phyloP scores from a whole-genome alignment of 1,140 invertebrate genomes.

The Drosophila repleta region DNA sequence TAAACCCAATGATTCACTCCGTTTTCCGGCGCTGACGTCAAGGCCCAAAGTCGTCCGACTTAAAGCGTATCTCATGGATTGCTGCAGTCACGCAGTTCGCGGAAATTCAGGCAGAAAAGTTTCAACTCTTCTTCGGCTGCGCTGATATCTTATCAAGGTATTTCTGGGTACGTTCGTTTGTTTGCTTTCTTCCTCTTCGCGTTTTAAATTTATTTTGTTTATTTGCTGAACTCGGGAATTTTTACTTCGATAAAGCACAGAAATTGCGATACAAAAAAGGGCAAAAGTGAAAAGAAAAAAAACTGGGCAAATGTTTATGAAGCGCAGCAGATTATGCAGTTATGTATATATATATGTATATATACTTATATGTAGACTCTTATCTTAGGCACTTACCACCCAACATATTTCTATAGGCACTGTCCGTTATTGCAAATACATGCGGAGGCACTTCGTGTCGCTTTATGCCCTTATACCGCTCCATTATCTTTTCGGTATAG shows the following conservation, averaged over 20 bases:
- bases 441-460: constrained; percentile 99
- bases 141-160: constrained; percentile 54
- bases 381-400: constrained; percentile 91
- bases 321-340: constrained; percentile 31
- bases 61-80: constrained; percentile 16
- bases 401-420: constrained; percentile 98
- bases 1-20: constrained; percentile 43
- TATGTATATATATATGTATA: constrained; percentile 10
- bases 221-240: constrained; percentile 48
- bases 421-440: constrained; percentile 99
- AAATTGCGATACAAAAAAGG: constrained; percentile 5
- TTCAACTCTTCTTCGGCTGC: constrained; percentile 1
- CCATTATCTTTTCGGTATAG: constrained; percentile 99
- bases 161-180: constrained; percentile 13
- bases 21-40: constrained; percentile 25
- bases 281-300: constrained; percentile 13
- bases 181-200: constrained; percentile 14
- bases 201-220: constrained; percentile 16
- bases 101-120: constrained; percentile 34
- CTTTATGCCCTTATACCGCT: constrained; percentile 99
- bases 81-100: constrained; percentile 37
- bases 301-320: constrained; percentile 20
- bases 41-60: constrained; percentile 3
- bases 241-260: constrained; percentile 50
- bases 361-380: constrained; percentile 14